These are phyloP conservation scores for Rhabditoides inermis DNA, from an alignment of 2,888 invertebrate species.

Conservation along the genomic window DNA sequence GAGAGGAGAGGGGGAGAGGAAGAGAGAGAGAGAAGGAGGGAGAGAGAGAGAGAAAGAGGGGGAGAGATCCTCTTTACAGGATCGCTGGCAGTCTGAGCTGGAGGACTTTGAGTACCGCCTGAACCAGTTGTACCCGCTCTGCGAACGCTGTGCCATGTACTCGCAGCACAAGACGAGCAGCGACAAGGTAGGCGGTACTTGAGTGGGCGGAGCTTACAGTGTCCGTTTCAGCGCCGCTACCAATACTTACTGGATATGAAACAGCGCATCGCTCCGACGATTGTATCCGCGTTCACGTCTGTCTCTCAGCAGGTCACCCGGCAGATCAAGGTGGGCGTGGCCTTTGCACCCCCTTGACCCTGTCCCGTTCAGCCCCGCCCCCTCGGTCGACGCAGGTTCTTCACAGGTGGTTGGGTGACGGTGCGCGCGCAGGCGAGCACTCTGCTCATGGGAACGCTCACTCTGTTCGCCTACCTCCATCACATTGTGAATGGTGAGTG, in stretches of 20 bases:
- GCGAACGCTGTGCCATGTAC: conserved; percentile 23
- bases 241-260: conserved; percentile 11
- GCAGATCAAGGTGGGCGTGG: not conserved
- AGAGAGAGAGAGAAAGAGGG: not conserved
- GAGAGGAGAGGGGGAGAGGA: not conserved
- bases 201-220: no score
- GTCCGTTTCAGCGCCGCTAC: conserved; percentile 8
- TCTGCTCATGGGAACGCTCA: no score
- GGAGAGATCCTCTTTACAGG: conserved; percentile 8
- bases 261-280: conserved; percentile 8
- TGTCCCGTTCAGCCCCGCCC: no score
- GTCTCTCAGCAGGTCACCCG: not conserved
- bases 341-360: no score
- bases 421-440: no score
- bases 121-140: conserved; percentile 28
- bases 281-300: conserved; percentile 11
- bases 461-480: no score
- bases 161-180: conserved; percentile 26
- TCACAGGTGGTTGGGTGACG: no score
- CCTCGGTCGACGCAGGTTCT: no score
- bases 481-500: no score
- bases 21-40: not conserved
- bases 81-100: conserved; percentile 28
- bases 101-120: conserved; percentile 26
- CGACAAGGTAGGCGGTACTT: conserved; percentile 22